A percentile compares a stretch with the other conserved stretches of the same genome.
Evolutionary conservation across 2,797 vertebrate species (phyloP).

Genomic region (Acridotheres tristis): DNA sequence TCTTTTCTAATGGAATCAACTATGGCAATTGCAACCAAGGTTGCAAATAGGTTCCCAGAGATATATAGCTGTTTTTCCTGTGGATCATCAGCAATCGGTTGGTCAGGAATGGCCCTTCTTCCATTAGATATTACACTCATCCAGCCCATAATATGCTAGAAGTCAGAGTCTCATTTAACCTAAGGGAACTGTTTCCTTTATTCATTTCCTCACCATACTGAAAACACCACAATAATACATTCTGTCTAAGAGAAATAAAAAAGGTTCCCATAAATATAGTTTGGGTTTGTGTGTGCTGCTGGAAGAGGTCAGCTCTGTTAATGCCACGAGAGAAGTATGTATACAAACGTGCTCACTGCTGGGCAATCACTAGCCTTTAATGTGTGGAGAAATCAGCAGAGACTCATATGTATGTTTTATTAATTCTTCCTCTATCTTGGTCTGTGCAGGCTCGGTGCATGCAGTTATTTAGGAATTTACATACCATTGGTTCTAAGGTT

Average conservation of each 20-base stretch:
- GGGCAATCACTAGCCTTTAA: conserved; percentile 2
- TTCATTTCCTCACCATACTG: not conserved
- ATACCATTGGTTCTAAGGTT: conserved; percentile 20
- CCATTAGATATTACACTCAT: not conserved
- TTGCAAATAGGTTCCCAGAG: not conserved
- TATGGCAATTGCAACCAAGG: not conserved
- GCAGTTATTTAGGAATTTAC: conserved; percentile 41
- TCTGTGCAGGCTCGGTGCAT: conserved; percentile 17
- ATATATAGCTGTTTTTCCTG: not conserved
- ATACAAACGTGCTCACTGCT: not conserved
- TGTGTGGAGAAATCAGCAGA: conserved; percentile 10
- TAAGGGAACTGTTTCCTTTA: conserved; percentile 1
- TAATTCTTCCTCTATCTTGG: conserved; percentile 47
- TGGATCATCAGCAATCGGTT: not conserved
- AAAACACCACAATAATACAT: not conserved
- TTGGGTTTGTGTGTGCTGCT: not conserved
- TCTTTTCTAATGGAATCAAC: not conserved
- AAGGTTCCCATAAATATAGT: not conserved
- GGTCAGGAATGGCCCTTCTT: not conserved
- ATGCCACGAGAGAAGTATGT: not conserved
- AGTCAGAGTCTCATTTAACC: not conserved
- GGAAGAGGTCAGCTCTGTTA: conserved; percentile 32
- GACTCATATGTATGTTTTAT: conserved; percentile 9
- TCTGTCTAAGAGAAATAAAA: conserved; percentile 21
- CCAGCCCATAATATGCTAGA: not conserved